Conservation (phyloP, 2,888 invertebrate species). For the Brachyopa scutellaris region DNA sequence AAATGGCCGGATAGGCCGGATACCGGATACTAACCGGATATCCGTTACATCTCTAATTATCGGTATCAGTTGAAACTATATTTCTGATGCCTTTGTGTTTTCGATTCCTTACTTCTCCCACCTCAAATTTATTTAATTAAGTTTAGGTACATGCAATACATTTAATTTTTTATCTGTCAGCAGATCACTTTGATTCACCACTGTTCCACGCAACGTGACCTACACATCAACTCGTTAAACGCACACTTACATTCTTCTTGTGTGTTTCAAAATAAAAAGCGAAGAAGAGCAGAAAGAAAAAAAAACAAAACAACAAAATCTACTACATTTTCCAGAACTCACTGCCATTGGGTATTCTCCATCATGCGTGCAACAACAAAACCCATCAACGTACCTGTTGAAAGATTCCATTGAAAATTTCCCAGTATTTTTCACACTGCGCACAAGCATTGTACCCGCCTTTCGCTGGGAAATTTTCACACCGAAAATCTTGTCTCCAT, state of each 20-base stretch:
- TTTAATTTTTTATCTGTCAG: neutral
- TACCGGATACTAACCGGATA: too few species aligned
- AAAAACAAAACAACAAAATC: constrained; percentile 35
- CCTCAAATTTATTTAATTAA: too few species aligned
- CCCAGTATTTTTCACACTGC: constrained; percentile 63
- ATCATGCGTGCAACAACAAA: constrained; percentile 68
- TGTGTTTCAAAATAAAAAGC: neutral
- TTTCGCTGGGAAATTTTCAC: constrained; percentile 51
- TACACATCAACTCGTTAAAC: constrained; percentile 47
- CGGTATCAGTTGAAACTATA: too few species aligned
- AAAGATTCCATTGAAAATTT: constrained; percentile 45
- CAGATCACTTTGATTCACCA: constrained; percentile 3
- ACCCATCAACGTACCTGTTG: constrained; percentile 62
- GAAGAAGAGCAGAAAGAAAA: neutral
- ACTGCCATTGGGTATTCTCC: constrained; percentile 65
- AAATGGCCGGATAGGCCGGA: too few species aligned
- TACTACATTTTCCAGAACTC: constrained; percentile 61
- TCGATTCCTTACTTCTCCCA: too few species aligned
- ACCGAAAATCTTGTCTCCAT: constrained; percentile 26
- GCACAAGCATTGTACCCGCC: constrained; percentile 69
- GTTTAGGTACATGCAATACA: too few species aligned
- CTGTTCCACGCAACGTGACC: constrained; percentile 40
- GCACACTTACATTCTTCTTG: constrained; percentile 36
- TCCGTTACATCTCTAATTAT: too few species aligned
- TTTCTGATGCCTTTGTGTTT: too few species aligned